Evolutionary conservation across 2,797 vertebrate genomes (phyloP).

Genomic region (Smutsia gigantea): DNA sequence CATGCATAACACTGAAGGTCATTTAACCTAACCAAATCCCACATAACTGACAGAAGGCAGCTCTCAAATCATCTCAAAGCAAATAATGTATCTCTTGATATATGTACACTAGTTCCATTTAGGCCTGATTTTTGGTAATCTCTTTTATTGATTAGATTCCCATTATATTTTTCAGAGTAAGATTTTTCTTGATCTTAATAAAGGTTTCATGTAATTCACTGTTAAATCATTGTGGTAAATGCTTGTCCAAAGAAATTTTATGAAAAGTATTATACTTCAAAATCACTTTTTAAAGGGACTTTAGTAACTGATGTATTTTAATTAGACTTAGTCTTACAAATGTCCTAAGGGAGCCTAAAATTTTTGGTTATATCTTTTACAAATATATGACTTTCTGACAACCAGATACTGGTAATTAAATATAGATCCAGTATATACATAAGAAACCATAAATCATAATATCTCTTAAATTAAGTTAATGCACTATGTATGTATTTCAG

Average conservation of each 20-base stretch:
- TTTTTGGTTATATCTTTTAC: constrained; percentile 72
- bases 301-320: constrained; percentile 73
- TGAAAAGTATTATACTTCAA: constrained; percentile 61
- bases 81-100: not conserved
- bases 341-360: constrained; percentile 63
- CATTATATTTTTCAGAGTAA: constrained; percentile 35
- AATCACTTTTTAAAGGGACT: constrained; percentile 51
- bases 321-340: constrained; percentile 73
- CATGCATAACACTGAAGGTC: not conserved
- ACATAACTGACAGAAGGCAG: not conserved
- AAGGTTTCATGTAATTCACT: constrained; percentile 14
- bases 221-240: not conserved
- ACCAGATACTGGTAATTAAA: constrained; percentile 82
- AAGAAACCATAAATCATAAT: constrained; percentile 79
- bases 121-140: constrained; percentile 45
- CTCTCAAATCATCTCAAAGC: constrained; percentile 16
- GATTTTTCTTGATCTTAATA: constrained; percentile 30
- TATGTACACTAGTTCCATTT: not conserved
- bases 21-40: constrained; percentile 5
- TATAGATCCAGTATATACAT: constrained; percentile 69
- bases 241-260: constrained; percentile 50
- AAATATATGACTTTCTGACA: constrained; percentile 76
- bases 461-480: constrained; percentile 69
- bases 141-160: constrained; percentile 44
- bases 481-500: constrained; percentile 43